A percentile compares a stretch with the other conserved stretches of the same genome.
Conservation (phyloP, 35 echinoderm and acorn worm species). For the Stichopus chloronotus region DNA sequence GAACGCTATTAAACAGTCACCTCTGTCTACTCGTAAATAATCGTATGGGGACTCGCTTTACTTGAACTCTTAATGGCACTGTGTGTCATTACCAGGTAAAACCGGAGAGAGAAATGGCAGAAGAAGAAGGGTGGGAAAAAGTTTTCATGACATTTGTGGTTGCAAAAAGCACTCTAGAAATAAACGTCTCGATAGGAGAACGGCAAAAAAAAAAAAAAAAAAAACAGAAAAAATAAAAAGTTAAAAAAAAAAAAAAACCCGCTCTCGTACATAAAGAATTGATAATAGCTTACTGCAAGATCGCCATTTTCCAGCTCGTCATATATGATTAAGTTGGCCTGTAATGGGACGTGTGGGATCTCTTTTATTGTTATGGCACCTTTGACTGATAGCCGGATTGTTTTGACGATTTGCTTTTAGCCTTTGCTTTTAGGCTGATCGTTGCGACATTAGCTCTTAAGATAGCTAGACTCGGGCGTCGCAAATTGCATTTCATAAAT, state of each 20-base stretch:
- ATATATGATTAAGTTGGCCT: conserved; percentile 50
- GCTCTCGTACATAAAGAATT: conserved; percentile 21
- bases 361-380: conserved; percentile 62
- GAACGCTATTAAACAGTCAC: conserved; percentile 30
- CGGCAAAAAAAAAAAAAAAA: not conserved
- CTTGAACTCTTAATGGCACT: conserved; percentile 1
- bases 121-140: not conserved
- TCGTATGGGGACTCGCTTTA: conserved; percentile 5
- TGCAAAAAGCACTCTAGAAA: conserved; percentile 29
- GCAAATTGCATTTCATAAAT: conserved; percentile 64
- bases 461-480: not conserved
- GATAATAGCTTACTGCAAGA: conserved; percentile 21
- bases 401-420: conserved; percentile 57
- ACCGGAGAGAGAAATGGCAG: not conserved
- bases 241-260: not conserved
- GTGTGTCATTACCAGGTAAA: conserved; percentile 22
- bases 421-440: conserved; percentile 46
- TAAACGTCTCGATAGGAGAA: not conserved
- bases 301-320: conserved; percentile 17
- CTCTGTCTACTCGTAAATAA: not conserved
- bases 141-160: conserved; percentile 18
- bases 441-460: conserved; percentile 6
- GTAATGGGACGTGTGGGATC: conserved; percentile 41
- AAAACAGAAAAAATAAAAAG: not conserved
- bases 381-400: conserved; percentile 54